Evolutionary conservation across 2,113 vertebrate genomes (phyloP).

Genomic region (Crotalus viridis): DNA sequence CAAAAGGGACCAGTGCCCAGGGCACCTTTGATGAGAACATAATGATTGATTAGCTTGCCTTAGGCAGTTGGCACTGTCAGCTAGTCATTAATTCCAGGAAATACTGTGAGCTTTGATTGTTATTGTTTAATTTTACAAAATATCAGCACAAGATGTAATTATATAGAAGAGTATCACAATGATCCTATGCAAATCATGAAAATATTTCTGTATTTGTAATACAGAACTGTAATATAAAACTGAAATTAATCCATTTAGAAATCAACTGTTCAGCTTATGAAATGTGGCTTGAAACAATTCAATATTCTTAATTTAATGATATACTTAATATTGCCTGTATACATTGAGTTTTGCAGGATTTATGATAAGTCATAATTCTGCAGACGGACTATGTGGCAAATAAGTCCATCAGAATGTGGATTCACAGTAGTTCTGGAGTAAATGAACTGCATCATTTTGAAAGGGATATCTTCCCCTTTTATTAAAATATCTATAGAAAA

Average conservation of each 20-base stretch:
- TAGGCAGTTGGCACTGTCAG: slow-evolving; percentile 38
- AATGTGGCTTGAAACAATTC: slow-evolving; percentile 8
- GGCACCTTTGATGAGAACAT: slow-evolving; percentile 54
- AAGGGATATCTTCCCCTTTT: neutral
- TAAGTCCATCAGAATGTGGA: neutral
- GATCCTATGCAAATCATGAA: slow-evolving; percentile 28
- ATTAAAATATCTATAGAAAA: neutral
- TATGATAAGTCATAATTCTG: neutral
- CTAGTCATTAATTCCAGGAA: slow-evolving; percentile 52
- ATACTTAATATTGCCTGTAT: neutral
- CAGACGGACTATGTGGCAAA: neutral
- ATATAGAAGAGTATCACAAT: slow-evolving; percentile 40
- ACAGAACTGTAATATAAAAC: slow-evolving; percentile 24
- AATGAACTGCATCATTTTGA: neutral
- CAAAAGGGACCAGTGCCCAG: slow-evolving; percentile 34
- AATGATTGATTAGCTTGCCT: slow-evolving; percentile 53
- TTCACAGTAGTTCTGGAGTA: neutral
- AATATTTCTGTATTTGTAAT: neutral
- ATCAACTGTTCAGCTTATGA: slow-evolving; percentile 26
- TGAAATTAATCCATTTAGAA: neutral
- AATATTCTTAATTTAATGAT: slow-evolving; percentile 26
- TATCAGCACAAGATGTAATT: slow-evolving; percentile 38
- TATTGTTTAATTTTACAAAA: slow-evolving; percentile 49
- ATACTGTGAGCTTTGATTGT: slow-evolving; percentile 39
- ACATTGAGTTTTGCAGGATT: neutral